Conservation (phyloP, 2,113 vertebrate genomes). For the Erpornis zantholeuca region DNA sequence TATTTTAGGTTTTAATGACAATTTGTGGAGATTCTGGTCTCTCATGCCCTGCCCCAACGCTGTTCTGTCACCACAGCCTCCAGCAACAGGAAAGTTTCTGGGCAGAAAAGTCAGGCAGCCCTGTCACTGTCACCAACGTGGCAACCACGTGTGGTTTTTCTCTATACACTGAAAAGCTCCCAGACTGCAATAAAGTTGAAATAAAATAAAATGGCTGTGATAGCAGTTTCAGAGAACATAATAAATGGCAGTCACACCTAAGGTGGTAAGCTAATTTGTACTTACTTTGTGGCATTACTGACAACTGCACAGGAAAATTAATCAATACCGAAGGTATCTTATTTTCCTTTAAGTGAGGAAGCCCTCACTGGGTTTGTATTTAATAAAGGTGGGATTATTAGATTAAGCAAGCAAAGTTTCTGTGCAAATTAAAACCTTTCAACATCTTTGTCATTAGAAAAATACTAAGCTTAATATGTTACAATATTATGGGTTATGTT, state of each 20-base stretch:
- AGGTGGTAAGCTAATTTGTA: background rate
- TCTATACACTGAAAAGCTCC: background rate
- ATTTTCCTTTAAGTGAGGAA: background rate
- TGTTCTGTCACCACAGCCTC: no score
- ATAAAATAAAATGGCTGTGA: background rate
- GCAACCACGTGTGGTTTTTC: rapidly evolving
- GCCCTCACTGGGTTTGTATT: background rate
- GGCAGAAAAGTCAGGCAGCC: background rate
- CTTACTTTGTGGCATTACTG: background rate
- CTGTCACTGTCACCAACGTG: background rate
- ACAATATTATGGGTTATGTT: background rate
- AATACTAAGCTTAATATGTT: background rate
- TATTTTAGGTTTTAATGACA: background rate
- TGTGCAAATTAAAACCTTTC: background rate
- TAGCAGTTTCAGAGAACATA: background rate
- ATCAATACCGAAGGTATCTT: background rate
- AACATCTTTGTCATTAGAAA: background rate
- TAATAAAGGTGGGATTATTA: background rate
- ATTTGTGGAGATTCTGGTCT: rapidly evolving
- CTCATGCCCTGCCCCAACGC: no score
- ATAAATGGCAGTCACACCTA: background rate
- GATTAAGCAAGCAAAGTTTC: background rate
- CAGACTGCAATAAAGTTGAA: background rate
- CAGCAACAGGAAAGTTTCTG: background rate
- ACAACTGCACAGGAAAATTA: background rate